Percentiles rank a stretch among this genome's conserved stretches.
These are phyloP conservation scores for Trachelus iudaicus DNA, from an alignment of 2,888 invertebrate species.

Conservation along the genomic window DNA sequence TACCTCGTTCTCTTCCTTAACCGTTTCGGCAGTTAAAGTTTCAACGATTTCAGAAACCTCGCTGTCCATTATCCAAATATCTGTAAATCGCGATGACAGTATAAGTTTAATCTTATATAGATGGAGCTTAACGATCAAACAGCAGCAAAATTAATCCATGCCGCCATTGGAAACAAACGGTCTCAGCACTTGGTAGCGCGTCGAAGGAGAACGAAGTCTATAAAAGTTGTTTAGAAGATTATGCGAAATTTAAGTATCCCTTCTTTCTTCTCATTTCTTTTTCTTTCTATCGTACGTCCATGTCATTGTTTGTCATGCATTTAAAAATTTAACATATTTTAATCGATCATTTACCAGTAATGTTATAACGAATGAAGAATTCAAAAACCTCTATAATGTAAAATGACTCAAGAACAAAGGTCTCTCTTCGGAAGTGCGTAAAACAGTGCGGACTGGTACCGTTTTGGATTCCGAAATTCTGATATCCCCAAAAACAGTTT, in stretches of 20 bases:
- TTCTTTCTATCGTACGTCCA: background rate
- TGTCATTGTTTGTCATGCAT: background rate
- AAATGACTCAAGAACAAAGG: background rate
- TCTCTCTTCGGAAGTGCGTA: background rate
- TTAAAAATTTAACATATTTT: background rate
- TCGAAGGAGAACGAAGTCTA: background rate
- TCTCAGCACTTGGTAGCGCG: background rate
- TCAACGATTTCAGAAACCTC: constrained; percentile 27
- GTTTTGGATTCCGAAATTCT: background rate
- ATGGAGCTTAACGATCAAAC: constrained; percentile 18
- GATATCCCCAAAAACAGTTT: background rate
- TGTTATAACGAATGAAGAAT: background rate
- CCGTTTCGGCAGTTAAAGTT: constrained; percentile 27
- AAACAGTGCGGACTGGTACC: background rate
- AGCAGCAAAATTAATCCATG: constrained; percentile 14
- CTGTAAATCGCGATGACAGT: constrained; percentile 10
- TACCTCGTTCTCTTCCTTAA: constrained; percentile 42
- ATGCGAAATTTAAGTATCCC: background rate
- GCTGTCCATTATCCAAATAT: constrained; percentile 20
- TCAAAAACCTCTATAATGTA: background rate
- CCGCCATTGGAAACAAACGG: constrained; percentile 12
- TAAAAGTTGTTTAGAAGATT: background rate
- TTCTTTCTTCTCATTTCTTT: background rate
- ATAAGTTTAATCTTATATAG: background rate
- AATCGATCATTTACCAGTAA: background rate